A percentile compares a stretch with the other conserved stretches of the same genome.
phyloP scores from a whole-genome alignment of 2,888 invertebrate species.

The Gnatocerus cornutus region DNA sequence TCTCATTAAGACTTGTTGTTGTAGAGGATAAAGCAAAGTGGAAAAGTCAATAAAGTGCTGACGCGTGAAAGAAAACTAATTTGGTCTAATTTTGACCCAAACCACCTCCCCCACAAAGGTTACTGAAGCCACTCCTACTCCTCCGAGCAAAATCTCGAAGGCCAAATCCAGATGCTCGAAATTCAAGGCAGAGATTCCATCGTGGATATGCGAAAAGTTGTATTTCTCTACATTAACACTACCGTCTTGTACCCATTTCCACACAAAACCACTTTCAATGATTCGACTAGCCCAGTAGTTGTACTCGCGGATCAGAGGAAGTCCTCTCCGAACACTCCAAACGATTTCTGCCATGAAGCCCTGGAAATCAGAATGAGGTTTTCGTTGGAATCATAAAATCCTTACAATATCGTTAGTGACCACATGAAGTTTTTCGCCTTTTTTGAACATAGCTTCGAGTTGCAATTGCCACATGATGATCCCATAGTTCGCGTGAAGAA shows the following conservation, averaged over 20 bases:
- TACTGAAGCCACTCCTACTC: no score
- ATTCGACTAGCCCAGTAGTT: background rate
- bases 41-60: no score
- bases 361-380: background rate
- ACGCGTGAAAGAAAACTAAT: no score
- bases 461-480: background rate
- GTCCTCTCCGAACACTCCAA: slow-evolving; percentile 1
- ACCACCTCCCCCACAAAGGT: no score
- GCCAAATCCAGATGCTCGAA: no score
- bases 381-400: background rate
- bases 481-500: background rate
- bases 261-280: background rate
- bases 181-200: no score
- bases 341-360: background rate
- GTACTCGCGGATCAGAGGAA: background rate
- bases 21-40: no score
- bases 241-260: background rate
- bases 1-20: no score
- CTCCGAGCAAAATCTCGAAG: no score
- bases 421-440: background rate
- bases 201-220: background rate
- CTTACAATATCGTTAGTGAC: background rate
- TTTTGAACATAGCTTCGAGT: background rate
- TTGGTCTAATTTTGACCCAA: no score
- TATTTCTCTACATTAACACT: background rate